phyloP scores from a whole-genome alignment of 2,113 vertebrate species.

The Bubo bubo region DNA sequence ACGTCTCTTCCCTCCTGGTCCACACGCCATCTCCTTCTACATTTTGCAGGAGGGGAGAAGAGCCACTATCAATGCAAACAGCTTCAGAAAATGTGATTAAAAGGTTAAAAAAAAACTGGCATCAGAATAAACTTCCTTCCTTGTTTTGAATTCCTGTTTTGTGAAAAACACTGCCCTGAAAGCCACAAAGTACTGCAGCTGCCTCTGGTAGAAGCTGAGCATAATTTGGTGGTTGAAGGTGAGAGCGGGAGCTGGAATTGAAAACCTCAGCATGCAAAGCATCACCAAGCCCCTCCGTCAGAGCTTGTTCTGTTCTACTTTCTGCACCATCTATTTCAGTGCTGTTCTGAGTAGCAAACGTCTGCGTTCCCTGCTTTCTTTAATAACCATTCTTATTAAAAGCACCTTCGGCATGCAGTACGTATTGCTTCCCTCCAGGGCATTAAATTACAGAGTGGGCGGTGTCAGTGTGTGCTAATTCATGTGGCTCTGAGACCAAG shows the following conservation, averaged over 20 bases:
- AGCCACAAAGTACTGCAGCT: neutral
- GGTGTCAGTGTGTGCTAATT: neutral
- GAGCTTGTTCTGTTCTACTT: neutral
- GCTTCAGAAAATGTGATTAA: neutral
- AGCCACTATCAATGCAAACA: neutral
- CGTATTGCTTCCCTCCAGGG: neutral
- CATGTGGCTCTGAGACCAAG: neutral
- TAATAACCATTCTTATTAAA: neutral
- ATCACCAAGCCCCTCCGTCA: neutral
- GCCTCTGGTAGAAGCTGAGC: slow-evolving; percentile 1
- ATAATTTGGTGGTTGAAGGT: neutral
- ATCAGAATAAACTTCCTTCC: neutral
- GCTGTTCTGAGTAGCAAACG: neutral
- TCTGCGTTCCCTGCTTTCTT: neutral
- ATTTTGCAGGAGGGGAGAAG: neutral
- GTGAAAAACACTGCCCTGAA: neutral
- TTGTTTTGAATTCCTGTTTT: neutral
- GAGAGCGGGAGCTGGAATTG: neutral
- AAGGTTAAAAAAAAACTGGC: neutral
- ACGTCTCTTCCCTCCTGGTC: neutral
- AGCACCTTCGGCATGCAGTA: neutral
- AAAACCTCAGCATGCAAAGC: neutral
- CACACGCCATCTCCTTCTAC: neutral
- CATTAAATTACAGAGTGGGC: neutral
- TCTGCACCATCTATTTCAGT: neutral